These are phyloP conservation scores for Temnopleurus reevesii DNA, from an alignment of 53 echinoderm and acorn worm species.

Conservation along the genomic window DNA sequence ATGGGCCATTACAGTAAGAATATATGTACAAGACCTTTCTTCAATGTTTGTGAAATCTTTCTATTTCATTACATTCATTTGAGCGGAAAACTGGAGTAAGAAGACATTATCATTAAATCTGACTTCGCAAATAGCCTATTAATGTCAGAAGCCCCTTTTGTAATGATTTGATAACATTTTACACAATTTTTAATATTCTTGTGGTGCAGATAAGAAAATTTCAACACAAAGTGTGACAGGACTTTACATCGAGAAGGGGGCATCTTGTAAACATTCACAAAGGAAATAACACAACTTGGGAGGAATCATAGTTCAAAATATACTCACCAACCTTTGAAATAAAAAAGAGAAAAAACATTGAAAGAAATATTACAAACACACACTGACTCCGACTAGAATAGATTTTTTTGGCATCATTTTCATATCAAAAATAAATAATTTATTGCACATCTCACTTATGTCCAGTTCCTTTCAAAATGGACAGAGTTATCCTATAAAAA, in stretches of 20 bases:
- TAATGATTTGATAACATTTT: no score
- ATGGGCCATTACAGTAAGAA: no score
- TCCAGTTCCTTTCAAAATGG: background rate
- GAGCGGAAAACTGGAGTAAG: no score
- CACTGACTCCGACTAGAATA: slow-evolving; percentile 37
- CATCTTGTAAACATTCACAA: background rate
- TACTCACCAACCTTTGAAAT: background rate
- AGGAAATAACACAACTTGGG: background rate
- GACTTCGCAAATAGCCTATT: no score
- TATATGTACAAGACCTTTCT: no score
- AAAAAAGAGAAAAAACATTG: background rate
- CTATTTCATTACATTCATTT: no score
- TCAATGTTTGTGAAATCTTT: no score
- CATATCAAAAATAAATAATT: slow-evolving; percentile 84
- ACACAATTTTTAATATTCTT: no score
- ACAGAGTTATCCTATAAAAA: slow-evolving; percentile 35
- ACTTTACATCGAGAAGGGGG: background rate
- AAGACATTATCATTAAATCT: no score
- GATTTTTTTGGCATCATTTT: slow-evolving; percentile 57
- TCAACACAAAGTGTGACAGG: background rate
- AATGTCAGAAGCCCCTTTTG: no score
- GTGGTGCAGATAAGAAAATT: no score
- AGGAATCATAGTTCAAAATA: background rate
- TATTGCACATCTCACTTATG: slow-evolving; percentile 71
- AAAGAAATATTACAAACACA: slow-evolving; percentile 17